Percentiles rank a stretch among this genome's conserved stretches.
Conservation (phyloP, 1,140 invertebrate genomes). For the Tribolium madens region DNA sequence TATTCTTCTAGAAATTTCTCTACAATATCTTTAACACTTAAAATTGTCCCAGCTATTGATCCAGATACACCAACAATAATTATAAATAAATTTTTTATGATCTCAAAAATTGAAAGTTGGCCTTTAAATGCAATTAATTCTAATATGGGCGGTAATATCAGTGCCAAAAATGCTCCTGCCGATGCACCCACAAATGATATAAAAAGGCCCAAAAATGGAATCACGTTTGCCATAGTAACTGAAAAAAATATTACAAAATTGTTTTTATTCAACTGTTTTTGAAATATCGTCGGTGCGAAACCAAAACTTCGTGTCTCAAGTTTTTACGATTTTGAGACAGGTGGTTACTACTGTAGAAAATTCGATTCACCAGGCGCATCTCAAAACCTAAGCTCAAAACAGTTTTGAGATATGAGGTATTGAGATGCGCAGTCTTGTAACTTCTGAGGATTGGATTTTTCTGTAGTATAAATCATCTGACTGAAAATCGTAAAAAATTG, state of each 20-base stretch:
- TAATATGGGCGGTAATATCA: slow-evolving; percentile 17
- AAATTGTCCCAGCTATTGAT: not conserved
- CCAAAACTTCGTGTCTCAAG: no score
- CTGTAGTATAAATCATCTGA: no score
- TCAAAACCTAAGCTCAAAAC: no score
- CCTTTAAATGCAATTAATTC: slow-evolving; percentile 3
- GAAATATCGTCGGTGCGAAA: no score
- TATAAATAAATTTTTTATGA: not conserved
- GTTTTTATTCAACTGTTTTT: not conserved
- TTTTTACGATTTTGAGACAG: no score
- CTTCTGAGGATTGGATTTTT: no score
- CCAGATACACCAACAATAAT: not conserved
- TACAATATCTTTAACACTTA: slow-evolving; percentile 6
- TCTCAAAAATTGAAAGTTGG: not conserved
- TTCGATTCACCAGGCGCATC: no score
- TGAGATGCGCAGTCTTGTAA: no score
- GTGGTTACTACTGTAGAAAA: no score
- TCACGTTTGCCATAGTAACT: slow-evolving; percentile 14
- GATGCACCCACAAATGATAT: slow-evolving; percentile 26
- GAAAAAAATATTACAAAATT: not conserved
- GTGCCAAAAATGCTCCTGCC: slow-evolving; percentile 4
- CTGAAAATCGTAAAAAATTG: no score
- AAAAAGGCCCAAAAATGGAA: slow-evolving; percentile 29
- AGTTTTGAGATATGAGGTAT: no score
- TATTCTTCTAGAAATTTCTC: slow-evolving; percentile 1